phyloP scores from a whole-genome alignment of 2,888 invertebrate genomes.

The Mantis religiosa region DNA sequence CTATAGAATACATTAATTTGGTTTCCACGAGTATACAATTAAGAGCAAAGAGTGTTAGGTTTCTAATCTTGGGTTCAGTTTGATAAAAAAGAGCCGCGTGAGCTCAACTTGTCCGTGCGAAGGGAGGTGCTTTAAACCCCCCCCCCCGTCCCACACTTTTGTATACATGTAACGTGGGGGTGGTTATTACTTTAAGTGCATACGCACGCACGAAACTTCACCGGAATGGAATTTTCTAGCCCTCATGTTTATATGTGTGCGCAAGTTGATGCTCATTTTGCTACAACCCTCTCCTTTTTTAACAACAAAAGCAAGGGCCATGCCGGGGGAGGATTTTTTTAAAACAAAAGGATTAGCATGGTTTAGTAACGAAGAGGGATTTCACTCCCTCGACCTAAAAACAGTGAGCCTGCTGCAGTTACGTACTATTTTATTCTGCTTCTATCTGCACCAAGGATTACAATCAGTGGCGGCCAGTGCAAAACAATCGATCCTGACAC shows the following conservation, averaged over 20 bases:
- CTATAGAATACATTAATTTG: no score
- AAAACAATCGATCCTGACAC: no score
- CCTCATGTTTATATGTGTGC: not conserved
- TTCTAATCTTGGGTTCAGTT: not conserved
- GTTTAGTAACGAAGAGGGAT: not conserved
- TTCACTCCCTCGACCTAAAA: no score
- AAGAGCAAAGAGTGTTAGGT: no score
- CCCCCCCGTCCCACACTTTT: no score
- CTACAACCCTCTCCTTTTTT: not conserved
- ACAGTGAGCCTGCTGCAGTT: no score
- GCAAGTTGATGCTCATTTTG: not conserved
- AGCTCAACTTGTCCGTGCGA: not conserved
- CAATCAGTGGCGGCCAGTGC: no score
- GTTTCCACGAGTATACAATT: no score
- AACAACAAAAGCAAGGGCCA: not conserved
- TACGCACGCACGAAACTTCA: not conserved
- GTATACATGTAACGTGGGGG: not conserved
- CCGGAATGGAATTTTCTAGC: not conserved
- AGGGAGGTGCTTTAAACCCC: no score
- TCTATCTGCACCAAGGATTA: no score
- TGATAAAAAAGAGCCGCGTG: no score
- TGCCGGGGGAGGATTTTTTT: not conserved
- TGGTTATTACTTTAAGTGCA: conserved; percentile 14
- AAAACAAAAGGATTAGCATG: not conserved
- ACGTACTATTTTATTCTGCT: no score